phyloP scores from a whole-genome alignment of 1,140 invertebrate species.

The Platyscapa corneri region DNA sequence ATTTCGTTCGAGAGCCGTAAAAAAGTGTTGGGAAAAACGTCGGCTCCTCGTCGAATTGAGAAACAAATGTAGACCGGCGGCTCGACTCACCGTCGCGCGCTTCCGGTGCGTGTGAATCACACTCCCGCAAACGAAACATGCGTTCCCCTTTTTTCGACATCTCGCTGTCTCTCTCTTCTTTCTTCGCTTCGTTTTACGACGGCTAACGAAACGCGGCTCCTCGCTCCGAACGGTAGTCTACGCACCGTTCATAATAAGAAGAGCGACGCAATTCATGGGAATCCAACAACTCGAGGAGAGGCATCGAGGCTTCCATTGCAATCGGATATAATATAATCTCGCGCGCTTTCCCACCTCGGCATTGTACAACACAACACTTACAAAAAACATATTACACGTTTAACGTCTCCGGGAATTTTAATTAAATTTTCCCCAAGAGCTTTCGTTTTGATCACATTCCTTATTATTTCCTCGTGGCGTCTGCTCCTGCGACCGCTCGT shows the following conservation, averaged over 20 bases:
- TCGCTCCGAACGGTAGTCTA: neutral
- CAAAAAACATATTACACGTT: neutral
- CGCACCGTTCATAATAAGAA: slow-evolving; percentile 18
- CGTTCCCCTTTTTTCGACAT: slow-evolving; percentile 16
- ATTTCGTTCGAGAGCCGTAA: neutral
- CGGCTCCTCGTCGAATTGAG: slow-evolving; percentile 8
- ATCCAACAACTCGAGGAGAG: neutral
- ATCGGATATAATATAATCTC: slow-evolving; percentile 24
- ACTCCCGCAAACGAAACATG: neutral
- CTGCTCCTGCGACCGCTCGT: too few relatives aligned
- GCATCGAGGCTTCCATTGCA: neutral
- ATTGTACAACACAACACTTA: slow-evolving; percentile 3
- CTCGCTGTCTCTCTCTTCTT: neutral
- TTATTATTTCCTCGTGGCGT: too few relatives aligned
- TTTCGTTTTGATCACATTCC: too few relatives aligned
- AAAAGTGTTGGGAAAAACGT: neutral
- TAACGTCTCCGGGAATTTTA: neutral
- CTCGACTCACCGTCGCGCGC: slow-evolving; percentile 11
- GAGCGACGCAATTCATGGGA: slow-evolving; percentile 38
- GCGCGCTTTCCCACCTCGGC: slow-evolving; percentile 26
- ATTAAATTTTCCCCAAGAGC: neutral
- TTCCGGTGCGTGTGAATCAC: slow-evolving; percentile 45
- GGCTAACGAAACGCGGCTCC: neutral
- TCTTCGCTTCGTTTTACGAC: neutral
- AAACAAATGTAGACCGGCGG: slow-evolving; percentile 22